Base-by-base conservation (phyloP, 2,797 vertebrate genomes). In the Molossus molossus region DNA sequence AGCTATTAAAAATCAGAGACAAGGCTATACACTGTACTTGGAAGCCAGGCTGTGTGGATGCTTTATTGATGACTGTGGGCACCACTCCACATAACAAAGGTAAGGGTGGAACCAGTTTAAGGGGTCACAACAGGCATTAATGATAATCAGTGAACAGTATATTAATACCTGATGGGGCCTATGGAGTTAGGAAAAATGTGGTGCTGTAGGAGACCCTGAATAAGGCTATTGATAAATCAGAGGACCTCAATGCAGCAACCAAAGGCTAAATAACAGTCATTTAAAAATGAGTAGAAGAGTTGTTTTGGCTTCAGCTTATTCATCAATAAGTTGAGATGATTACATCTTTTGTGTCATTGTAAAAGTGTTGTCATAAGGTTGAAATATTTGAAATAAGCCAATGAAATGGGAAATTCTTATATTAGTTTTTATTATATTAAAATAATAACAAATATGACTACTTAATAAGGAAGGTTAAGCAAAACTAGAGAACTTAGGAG, bases 401-500 rank as follows among this genome's bases (percentile, higher is more conserved):
- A 45, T 27, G 3, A 73, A 82, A 69, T 69, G 57, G 14, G 20
- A 69, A 75, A 45, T 11, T 69, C n/a, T 81, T 80, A 64, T 23
- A 83, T 80, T 79, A 65, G 40, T 79, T 85, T 73, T 69, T 55
- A 77, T 86, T 6, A 91, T 85, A 67, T 65, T 76, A 70, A 64
- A 83, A 69, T 76, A 50, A 55, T 62, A 91, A 50, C 40, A 75
- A 83, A 33, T n/a, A 87, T 10, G 65, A 91, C 23, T 76, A 60
- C 9, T 27, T 62, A 40, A 55, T 58, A 55, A 84, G 94, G 89
- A 98, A 97, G 94, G 64, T 60, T 83, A 62, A 88, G 94, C 82
- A 5, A 75, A 96, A 76, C 64, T 91, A 60, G n/a, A 97, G 80
- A 92, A 17, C n/a, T 2, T 57, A 27, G 62, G 27, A 94, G 96